These are phyloP conservation scores for Grammomys surdaster DNA, from an alignment of 2,113 vertebrate genomes.

Conservation along the genomic window DNA sequence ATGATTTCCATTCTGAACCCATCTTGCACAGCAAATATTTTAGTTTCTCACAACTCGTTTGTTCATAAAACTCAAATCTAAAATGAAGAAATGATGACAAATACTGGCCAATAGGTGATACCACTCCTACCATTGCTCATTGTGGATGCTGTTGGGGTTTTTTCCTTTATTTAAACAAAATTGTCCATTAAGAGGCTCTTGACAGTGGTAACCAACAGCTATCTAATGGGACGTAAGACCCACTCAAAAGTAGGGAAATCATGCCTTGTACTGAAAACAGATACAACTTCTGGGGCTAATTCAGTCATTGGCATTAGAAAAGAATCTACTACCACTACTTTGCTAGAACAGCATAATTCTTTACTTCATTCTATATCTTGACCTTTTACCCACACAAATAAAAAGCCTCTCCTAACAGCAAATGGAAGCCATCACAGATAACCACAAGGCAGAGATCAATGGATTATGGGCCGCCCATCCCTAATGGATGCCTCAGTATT, in stretches of 20 bases:
- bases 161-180: neutral
- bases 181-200: neutral
- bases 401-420: neutral
- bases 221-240: neutral
- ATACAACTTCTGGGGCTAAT: neutral
- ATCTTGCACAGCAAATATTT: slow-evolving; percentile 27
- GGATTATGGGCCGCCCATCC: rapidly evolving
- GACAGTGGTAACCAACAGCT: neutral
- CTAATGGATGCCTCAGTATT: neutral
- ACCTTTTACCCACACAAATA: neutral
- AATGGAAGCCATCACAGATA: neutral
- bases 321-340: neutral
- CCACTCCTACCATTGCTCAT: neutral
- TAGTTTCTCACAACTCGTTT: neutral
- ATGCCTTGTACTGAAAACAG: neutral
- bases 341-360: neutral
- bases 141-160: neutral
- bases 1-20: neutral
- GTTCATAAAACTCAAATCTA: neutral
- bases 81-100: neutral
- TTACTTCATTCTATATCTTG: neutral
- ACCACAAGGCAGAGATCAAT: neutral
- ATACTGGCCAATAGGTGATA: neutral
- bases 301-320: neutral
- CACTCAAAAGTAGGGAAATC: neutral